Evolutionary conservation across 2,797 vertebrate genomes (phyloP), one percentile per base, ranked within the genome.

Genomic region (Siniperca scherzeri): DNA sequence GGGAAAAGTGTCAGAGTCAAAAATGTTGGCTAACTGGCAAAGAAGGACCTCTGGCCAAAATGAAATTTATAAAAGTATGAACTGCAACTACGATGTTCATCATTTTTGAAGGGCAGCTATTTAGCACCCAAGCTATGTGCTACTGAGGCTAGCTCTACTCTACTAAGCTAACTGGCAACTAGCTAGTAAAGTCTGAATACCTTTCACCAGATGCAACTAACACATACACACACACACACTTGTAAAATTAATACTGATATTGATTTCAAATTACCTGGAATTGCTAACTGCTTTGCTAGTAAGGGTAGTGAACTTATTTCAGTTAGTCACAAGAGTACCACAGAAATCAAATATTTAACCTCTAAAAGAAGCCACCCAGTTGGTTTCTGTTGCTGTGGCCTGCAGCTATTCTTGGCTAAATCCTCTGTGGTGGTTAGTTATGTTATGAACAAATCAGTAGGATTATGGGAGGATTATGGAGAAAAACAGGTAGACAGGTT

Each of bases 381-480:
- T 22, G 8, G 33, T 36, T 66, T 69, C 16, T 65, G 53, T 25
- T 38, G 27, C 38, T 50, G 55, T 22, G 36, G 52, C 59, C 60
- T 48, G 17, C 8, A 60, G 71, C 53, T 30, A 22, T 61, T 61
- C 12, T n/a, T 8, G 7, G 27, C 44, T 38, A 25, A 85, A 66
- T 44, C 64, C 44, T 52, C n/a, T 4, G 36, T 59, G 57, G 27
- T 40, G 42, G 30, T 19, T 38, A 1, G 27, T 48, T 56, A 17
- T 75, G 59, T 48, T 55, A 9, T 27, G 36, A 81, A 65, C 57
- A 65, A 38, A 62, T 70, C 30, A 42, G 55, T 0, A 11, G 79
- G 79, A 82, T 82, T 68, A 78, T n/a, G 17, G 53, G 13, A 46
- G 76, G 76, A 67, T 85, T 74, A 65, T 11, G 42, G 25, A 3